A percentile compares a stretch with the other conserved stretches of the same genome.
Conservation (phyloP, 2,113 vertebrate species). For the Tetrao urogallus region DNA sequence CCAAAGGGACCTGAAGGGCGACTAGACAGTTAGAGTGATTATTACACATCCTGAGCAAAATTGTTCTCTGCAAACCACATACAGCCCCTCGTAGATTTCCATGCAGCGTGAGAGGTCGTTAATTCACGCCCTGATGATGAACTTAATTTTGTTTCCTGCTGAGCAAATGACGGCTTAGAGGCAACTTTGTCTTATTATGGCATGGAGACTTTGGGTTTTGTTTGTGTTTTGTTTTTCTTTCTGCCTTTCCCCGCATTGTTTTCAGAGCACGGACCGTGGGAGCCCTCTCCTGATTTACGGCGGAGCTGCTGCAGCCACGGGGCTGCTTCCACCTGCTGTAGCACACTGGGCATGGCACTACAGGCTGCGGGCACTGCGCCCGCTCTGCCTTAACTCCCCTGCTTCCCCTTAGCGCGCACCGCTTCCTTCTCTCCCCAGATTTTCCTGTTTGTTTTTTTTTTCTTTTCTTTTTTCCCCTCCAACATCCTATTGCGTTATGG, state of each 20-base stretch:
- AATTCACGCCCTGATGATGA: slow-evolving; percentile 67
- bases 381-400: neutral
- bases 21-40: slow-evolving; percentile 12
- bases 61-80: slow-evolving; percentile 47
- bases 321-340: neutral
- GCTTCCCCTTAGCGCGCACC: neutral
- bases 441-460: too few species aligned
- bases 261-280: neutral
- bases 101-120: slow-evolving; percentile 56
- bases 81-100: slow-evolving; percentile 46
- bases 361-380: neutral
- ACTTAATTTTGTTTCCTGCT: slow-evolving; percentile 67
- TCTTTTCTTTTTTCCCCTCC: too few species aligned
- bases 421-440: neutral
- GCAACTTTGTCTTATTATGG: slow-evolving; percentile 35
- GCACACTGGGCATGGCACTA: neutral
- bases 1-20: slow-evolving; percentile 51
- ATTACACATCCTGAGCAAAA: slow-evolving; percentile 40
- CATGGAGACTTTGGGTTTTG: neutral
- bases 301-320: neutral
- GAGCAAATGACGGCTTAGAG: slow-evolving; percentile 57
- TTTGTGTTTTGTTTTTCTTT: neutral
- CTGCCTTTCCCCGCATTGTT: neutral
- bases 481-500: accelerated
- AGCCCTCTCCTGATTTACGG: neutral